Base-by-base conservation (phyloP, 2,888 invertebrate genomes). In the Trimorus sp. region DNA sequence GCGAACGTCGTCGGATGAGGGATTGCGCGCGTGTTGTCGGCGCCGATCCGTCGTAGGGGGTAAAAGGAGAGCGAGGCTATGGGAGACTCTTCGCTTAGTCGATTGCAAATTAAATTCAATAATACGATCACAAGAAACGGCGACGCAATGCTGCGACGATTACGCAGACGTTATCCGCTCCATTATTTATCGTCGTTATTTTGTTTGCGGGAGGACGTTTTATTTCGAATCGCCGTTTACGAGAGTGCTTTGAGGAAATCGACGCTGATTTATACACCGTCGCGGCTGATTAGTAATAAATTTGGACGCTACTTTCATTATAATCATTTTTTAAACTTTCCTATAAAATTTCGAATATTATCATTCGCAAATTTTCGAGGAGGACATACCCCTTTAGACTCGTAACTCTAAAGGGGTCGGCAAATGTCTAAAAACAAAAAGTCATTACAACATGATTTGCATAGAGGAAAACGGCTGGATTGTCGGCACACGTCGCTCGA, bases 51-150 rank as follows among this genome's bases (percentile, higher is more conserved):
- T 40, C 60, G 36, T 77, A 69, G 65, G 79, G 78, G 80, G 78
- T 77, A 80, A 83, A 83, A 83, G 78, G 83, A 83, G 83, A 83
- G 83, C 83, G 80, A 83, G 83, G 83, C 60, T 83, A 78, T 83
- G 83, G 80, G 83, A 83, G 79, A 80, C 75, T 83, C 83, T 74
- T 83, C 83, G 79, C 48, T 68, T 65, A 74, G 78, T 26, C 74
- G 82, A 78, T 78, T 82, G 74, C 83, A 77, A 79, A 83, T 78
- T 80, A 66, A 79, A 80, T 74, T 71, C 78, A 74, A 76, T 81
- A 81, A 81, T 81, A 73, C 76, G 73, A 73, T 71, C 62, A 63
- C 81, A 77, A 81, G 69, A 70, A 75, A 77, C 71, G 11, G 65
- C 76, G 49, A 76, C 62, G 76, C 71, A 81, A 81, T 66, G 71